Percentiles rank a stretch among this genome's conserved stretches.
Conservation (phyloP, 2,888 invertebrate genomes). For the Teleiodes luculella region DNA sequence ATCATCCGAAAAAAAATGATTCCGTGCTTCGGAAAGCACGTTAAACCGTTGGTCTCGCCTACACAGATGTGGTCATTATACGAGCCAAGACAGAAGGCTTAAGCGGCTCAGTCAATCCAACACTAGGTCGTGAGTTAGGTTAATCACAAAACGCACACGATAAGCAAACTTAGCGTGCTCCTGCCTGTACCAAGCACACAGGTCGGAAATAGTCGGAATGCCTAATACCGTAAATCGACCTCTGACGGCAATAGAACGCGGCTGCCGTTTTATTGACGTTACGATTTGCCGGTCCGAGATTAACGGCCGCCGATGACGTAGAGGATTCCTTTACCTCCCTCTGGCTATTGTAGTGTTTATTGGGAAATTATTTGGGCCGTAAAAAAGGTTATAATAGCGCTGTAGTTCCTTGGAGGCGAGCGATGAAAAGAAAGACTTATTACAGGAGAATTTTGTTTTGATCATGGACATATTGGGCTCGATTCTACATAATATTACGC, state of each 20-base stretch:
- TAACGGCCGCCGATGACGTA: slow-evolving; percentile 5
- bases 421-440: not conserved
- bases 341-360: slow-evolving; percentile 1
- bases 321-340: not conserved
- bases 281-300: slow-evolving; percentile 8
- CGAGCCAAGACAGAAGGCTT: too few species aligned
- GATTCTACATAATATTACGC: too few species aligned
- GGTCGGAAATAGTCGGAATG: not conserved
- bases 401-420: not conserved
- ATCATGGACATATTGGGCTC: too few species aligned
- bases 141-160: too few species aligned
- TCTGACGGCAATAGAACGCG: slow-evolving; percentile 10
- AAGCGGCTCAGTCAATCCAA: too few species aligned
- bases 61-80: too few species aligned
- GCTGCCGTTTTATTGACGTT: slow-evolving; percentile 9
- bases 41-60: too few species aligned
- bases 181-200: not conserved
- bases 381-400: not conserved
- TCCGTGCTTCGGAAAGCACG: too few species aligned
- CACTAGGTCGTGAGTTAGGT: too few species aligned
- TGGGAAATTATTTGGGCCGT: slow-evolving; percentile 3
- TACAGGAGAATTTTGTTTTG: not conserved
- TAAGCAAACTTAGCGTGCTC: too few species aligned
- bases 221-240: slow-evolving; percentile 6
- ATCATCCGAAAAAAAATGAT: too few species aligned